Evolutionary conservation across 2,113 vertebrate genomes (phyloP), one percentile per base, ranked within the genome.

Genomic region (Indicator indicator): DNA sequence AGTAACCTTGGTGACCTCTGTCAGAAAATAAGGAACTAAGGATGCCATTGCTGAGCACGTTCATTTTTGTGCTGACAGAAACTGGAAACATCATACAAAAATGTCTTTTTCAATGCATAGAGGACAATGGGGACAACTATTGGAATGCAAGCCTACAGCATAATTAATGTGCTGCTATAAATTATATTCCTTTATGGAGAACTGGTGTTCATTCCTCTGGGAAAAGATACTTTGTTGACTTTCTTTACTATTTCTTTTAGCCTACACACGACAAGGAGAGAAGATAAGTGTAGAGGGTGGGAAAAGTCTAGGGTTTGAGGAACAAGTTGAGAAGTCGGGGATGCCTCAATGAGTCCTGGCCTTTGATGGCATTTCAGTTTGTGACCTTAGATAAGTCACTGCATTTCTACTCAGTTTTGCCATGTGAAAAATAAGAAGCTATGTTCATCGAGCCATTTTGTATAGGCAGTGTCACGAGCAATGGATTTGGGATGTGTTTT

Each of bases 1-100:
- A 85, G 32, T 72, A n/a, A 91, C 87, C 91, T 72, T 24, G 1
- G 52, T 36, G 89, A 74, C 56, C 94, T 55, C 89, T 94, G 88
- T 69, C 93, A 90, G 89, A 63, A 84, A 89, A 75, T 28, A 4
- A 76, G 62, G 77, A 82, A 46, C 77, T 71, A 27, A 92, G 55
- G 50, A 40, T 33, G 88, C 76, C 50, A 23, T 30, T 30, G 90
- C 80, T 30, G 46, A 83, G 63, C 52, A 85, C 55, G 1, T 70
- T 67, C 4, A 42, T 76, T 90, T 94, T 91, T 36, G 4, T 59
- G 40, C 70, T 90, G 78, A 67, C 62, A 87, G 55, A 32, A 84
- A 58, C 26, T 65, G 74, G 71, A 48, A 85, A 60, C 1, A 4
- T 52, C 46, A 62, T 62, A 76, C 44, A 48, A 80, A 80, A 38